Evolutionary conservation across 2,888 invertebrate genomes (phyloP).

Genomic region (Cataglyphis rosenhaueri): DNA sequence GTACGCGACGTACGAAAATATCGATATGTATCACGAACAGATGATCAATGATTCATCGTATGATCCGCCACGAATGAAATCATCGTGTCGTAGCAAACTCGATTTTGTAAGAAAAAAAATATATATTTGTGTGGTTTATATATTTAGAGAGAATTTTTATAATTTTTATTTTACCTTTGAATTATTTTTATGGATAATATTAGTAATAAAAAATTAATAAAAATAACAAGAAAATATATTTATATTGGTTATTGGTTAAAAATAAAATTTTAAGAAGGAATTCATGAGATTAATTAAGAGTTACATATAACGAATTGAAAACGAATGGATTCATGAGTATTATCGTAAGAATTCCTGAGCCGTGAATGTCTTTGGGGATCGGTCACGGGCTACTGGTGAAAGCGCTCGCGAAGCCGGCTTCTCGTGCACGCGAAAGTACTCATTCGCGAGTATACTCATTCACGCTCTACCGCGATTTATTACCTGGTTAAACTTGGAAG

Average conservation of each 20-base stretch:
- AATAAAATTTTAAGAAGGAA: neutral
- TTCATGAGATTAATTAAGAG: neutral
- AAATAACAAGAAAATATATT: neutral
- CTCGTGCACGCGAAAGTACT: slow-evolving; percentile 68
- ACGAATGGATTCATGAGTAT: slow-evolving; percentile 50
- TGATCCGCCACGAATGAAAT: neutral
- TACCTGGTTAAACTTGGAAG: slow-evolving; percentile 51
- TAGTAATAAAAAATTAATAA: neutral
- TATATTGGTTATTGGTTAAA: neutral
- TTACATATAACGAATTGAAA: neutral
- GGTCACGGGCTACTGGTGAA: slow-evolving; percentile 69
- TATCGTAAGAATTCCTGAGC: slow-evolving; percentile 65
- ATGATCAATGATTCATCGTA: slow-evolving; percentile 1
- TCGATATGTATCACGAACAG: neutral
- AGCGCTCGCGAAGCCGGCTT: slow-evolving; percentile 60
- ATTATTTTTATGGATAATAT: neutral
- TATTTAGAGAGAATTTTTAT: neutral
- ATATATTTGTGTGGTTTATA: neutral
- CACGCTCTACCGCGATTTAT: slow-evolving; percentile 62
- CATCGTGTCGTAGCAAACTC: neutral
- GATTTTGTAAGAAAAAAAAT: neutral
- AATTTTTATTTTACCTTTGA: neutral
- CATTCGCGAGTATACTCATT: slow-evolving; percentile 49
- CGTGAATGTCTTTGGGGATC: slow-evolving; percentile 69
- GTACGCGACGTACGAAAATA: neutral